Percentiles rank a stretch among this genome's conserved stretches.
phyloP scores from a whole-genome alignment of 2,113 vertebrate species.

The Synodontis membranacea region DNA sequence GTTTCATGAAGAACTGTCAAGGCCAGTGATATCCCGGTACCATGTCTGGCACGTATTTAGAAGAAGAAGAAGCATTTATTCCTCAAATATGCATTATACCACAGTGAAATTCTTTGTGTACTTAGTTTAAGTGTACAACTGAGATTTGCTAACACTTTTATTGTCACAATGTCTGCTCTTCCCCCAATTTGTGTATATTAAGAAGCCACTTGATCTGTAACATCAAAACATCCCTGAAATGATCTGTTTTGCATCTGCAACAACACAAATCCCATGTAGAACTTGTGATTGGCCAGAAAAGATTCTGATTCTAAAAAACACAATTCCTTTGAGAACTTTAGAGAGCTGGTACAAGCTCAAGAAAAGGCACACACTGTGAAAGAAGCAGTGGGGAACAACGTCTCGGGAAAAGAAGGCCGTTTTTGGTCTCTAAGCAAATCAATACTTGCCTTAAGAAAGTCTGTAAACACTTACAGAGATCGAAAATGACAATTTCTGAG shows the following conservation, averaged over 20 bases:
- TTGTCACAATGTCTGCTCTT: neutral
- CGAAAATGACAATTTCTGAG: conserved; percentile 6
- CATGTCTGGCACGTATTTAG: neutral
- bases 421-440: conserved; percentile 1
- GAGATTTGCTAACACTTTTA: neutral
- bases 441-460: neutral
- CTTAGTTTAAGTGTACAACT: neutral
- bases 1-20: neutral
- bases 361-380: neutral
- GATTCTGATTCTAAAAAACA: conserved; percentile 1
- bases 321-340: neutral
- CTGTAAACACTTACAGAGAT: neutral
- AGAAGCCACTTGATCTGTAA: neutral
- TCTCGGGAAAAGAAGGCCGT: neutral
- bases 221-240: neutral
- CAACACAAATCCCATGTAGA: neutral
- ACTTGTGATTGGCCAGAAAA: neutral
- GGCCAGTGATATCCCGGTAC: neutral
- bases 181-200: neutral
- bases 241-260: neutral
- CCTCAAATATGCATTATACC: too few species aligned
- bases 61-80: too few species aligned
- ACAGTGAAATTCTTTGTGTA: too few species aligned
- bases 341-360: neutral
- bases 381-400: neutral